Evolutionary conservation across 2,888 invertebrate species (phyloP).

Genomic region (Blastobasis adustella): DNA sequence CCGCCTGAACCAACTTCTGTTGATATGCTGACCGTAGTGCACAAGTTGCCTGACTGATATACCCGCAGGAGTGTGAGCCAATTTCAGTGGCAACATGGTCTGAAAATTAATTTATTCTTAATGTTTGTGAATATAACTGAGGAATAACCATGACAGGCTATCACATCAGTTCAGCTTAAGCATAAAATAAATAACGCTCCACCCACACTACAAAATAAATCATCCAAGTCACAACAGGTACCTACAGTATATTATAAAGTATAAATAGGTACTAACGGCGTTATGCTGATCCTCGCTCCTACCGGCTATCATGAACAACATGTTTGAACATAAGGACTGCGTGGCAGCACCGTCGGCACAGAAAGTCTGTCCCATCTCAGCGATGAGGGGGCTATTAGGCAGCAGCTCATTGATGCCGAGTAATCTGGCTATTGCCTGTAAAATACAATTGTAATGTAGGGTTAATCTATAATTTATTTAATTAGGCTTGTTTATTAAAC

Average conservation of each 20-base stretch:
- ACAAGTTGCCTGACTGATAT: constrained; percentile 78
- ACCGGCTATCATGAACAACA: constrained; percentile 77
- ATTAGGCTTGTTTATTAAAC: background rate
- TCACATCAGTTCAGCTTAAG: no score
- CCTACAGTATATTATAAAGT: no score
- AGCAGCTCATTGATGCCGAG: constrained; percentile 76
- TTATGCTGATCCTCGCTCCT: constrained; percentile 66
- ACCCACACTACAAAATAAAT: no score
- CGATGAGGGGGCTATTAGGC: constrained; percentile 67
- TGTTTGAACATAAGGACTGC: constrained; percentile 75
- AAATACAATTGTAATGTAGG: constrained; percentile 11
- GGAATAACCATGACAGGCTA: background rate
- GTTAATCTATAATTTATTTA: background rate
- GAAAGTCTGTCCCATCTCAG: constrained; percentile 46
- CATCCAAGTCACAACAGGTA: no score
- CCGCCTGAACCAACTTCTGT: constrained; percentile 60
- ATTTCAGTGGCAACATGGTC: constrained; percentile 79
- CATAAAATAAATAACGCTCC: no score
- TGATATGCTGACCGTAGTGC: constrained; percentile 80
- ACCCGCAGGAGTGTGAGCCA: constrained; percentile 80
- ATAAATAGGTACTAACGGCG: constrained; percentile 49
- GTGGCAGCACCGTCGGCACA: constrained; percentile 68
- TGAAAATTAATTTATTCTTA: constrained; percentile 27
- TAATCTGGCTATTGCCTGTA: constrained; percentile 30
- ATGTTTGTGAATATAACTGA: background rate